Evolutionary conservation across 2,797 vertebrate species (phyloP), one percentile per base, ranked within the genome.

Genomic region (Scyliorhinus canicula): DNA sequence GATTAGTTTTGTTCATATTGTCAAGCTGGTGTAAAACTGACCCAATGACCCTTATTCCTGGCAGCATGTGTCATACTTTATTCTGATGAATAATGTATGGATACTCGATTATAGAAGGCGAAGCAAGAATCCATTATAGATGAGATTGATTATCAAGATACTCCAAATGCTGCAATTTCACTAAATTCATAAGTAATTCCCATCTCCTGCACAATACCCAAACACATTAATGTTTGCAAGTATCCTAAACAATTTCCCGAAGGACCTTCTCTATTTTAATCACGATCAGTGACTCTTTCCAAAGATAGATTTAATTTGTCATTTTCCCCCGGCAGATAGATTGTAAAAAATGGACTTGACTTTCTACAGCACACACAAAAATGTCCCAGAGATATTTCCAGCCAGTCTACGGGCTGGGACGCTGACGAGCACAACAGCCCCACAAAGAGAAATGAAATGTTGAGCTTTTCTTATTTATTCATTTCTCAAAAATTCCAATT

Each of bases 101-200:
- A 67, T 93, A 67, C 60, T 93, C 24, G 1, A 67, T 93, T n/a
- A 47, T 28, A 28, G n/a, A 60, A 67, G 2, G 31, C 35, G 3
- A 63, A 57, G n/a, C 57, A 28, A 65, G 60, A 93, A 93, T 63
- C 90, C 63, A 67, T 93, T 67, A 93, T 35, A 67, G 63, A 93
- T 65, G 60, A 93, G 60, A 93, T 44, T 55, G 90, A 93, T 93
- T 44, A 93, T 88, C 52, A n/a, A n/a, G 19, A 67, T 44, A 93
- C n/a, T 67, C 60, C 57, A 63, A 93, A 67, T 19, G 50, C 85
- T 88, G 50, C 85, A 82, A 47, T 47, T 8, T 60, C 86, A 90
- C 35, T 90, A 16, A 93, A 63, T 67, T 65, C 60, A 24, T 40
- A 24, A 67, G 35, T 65, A 26, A 67, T 67, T 67, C 40, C 40